Base-by-base conservation (phyloP, 2,797 vertebrate species). In the Sebastes miniatus region DNA sequence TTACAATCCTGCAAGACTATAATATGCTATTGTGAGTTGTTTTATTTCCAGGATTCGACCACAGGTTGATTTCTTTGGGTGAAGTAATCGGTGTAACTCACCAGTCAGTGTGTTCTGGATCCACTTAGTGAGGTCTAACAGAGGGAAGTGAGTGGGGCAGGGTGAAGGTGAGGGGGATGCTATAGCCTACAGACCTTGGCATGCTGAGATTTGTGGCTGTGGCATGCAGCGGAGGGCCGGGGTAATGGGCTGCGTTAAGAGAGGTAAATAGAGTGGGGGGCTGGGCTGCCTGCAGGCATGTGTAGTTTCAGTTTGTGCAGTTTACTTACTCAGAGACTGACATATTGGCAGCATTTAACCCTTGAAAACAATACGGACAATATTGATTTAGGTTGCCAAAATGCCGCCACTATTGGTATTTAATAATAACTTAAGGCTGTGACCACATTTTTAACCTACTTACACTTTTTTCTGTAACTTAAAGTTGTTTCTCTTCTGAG, bases 171-270 rank as follows among this genome's bases (percentile, higher is more conserved):
- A 73, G 76, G 80, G 81, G 80, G n/a, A 54, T 62, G 66, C 65
- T 77, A 2, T 11, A 71, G 74, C 78, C 47, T 52, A 9, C 24
- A 75, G 80, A 86, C 84, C 77, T 83, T 83, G 83, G 79, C 87
- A 85, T 87, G 79, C 77, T 39, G 75, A 87, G 83, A 89, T 90
- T 91, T 91, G 90, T 85, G 93, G 70, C 75, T 82, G 72, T 13
- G 56, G 85, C 77, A 78, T 88, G 85, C 76, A 69, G 73, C 22
- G 31, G 71, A 78, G 77, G 80, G 58, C 57, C 6, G 5, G 43
- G 22, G 50, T 83, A 91, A 88, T 81, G 71, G 32, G 32, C 76
- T 80, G 34, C n/a, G 4, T 77, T 75, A 32, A 73, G 47, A 63
- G 81, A 24, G 69, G 76, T 86, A 79, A 86, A 89, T 56, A 84